Conservation (phyloP, 2,888 invertebrate genomes). For the Morinoia aosen region DNA sequence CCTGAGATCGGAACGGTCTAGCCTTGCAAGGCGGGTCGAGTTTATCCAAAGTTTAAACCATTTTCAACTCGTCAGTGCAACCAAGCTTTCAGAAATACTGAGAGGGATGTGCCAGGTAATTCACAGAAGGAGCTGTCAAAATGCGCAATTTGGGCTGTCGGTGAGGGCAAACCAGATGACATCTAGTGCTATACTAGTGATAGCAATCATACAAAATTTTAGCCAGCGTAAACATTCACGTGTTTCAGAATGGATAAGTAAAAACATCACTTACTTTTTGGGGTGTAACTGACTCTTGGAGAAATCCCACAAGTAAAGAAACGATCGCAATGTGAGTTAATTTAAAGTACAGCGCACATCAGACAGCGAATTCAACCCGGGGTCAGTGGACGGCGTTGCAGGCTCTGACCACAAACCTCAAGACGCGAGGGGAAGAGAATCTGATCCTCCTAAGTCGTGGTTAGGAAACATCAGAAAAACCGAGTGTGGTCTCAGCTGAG, state of each 20-base stretch:
- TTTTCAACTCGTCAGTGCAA: not conserved
- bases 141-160: not conserved
- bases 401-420: not conserved
- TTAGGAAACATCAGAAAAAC: slow-evolving; percentile 16
- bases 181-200: not conserved
- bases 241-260: not conserved
- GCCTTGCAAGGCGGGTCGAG: not conserved
- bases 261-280: not conserved
- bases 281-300: not conserved
- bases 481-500: not conserved
- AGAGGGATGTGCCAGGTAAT: not conserved
- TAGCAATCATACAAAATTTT: not conserved
- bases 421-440: not conserved
- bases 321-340: not conserved
- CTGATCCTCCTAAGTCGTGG: not conserved
- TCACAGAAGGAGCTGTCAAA: not conserved
- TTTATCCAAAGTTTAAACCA: not conserved
- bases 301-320: not conserved
- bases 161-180: not conserved
- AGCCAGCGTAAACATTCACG: not conserved
- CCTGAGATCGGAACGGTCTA: not conserved
- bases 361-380: not conserved
- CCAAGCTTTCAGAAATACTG: not conserved
- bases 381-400: not conserved
- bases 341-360: not conserved